Percentiles rank a stretch among this genome's conserved stretches.
Conservation (phyloP, 64 coral and sea anemone species). For the Dendrophyllia cribrosa region DNA sequence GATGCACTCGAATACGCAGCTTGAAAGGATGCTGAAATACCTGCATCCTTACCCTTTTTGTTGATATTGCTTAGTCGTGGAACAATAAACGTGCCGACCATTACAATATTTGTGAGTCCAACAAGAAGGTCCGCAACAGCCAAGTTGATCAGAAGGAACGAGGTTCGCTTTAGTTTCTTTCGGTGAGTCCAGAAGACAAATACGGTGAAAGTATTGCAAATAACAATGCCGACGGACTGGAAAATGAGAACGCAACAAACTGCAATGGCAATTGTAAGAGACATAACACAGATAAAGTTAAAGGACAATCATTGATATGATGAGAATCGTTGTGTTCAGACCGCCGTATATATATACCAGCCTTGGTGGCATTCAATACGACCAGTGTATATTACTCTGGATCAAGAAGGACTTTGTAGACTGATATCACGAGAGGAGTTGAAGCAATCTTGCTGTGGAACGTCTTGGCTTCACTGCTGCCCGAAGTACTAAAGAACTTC, state of each 20-base stretch:
- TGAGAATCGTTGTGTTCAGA: too few species aligned
- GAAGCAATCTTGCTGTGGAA: too few species aligned
- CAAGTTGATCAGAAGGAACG: constrained; percentile 1
- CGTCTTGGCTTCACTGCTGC: too few species aligned
- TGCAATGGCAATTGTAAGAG: neutral
- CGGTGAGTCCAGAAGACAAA: constrained; percentile 10
- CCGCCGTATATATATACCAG: too few species aligned
- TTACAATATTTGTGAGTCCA: neutral
- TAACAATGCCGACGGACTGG: neutral
- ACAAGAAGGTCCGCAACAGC: constrained; percentile 1
- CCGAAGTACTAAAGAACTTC: too few species aligned
- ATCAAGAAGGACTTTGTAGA: too few species aligned
- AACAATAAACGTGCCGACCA: neutral
- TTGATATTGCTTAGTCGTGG: neutral
- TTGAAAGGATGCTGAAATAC: neutral
- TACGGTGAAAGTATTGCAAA: neutral
- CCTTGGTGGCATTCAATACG: too few species aligned
- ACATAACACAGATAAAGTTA: too few species aligned
- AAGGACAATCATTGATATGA: neutral
- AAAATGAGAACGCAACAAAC: neutral
- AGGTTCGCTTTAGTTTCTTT: neutral
- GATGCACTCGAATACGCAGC: neutral
- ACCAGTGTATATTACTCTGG: too few species aligned
- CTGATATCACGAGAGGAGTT: too few species aligned
- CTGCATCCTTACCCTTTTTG: neutral